Evolutionary conservation across 2,888 invertebrate genomes (phyloP).

Genomic region (Drosophila emarginata): DNA sequence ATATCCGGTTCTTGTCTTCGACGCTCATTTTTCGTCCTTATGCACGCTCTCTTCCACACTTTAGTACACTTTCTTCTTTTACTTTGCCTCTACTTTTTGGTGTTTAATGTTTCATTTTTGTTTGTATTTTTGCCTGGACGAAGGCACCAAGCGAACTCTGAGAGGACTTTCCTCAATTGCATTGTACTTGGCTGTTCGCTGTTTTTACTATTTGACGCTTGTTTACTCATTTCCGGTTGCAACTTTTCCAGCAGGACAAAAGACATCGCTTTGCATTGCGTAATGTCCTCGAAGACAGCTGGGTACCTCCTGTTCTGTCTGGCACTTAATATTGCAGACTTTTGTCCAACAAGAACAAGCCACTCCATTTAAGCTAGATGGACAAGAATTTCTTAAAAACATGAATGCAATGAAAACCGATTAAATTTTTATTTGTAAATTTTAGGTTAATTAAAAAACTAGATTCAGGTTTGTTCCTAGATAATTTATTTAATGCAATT

Average conservation of each 20-base stretch:
- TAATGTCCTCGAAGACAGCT: conserved; percentile 6
- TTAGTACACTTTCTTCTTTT: not conserved
- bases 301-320: not conserved
- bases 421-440: not conserved
- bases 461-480: no score
- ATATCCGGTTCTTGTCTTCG: conserved; percentile 79
- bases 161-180: conserved; percentile 35
- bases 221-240: conserved; percentile 77
- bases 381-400: not conserved
- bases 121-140: conserved; percentile 58
- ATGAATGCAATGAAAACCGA: not conserved
- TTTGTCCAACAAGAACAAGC: not conserved
- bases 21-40: conserved; percentile 73
- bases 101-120: conserved; percentile 75
- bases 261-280: conserved; percentile 34
- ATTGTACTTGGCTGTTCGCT: conserved; percentile 45
- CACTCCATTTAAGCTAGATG: not conserved
- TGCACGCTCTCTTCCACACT: conserved; percentile 35
- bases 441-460: no score
- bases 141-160: conserved; percentile 8
- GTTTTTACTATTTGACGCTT: conserved; percentile 78
- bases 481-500: no score
- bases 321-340: conserved; percentile 18
- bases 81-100: conserved; percentile 28
- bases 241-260: conserved; percentile 33